Base-by-base conservation (phyloP, 2,888 invertebrate genomes). In the Diaphora mendica region DNA sequence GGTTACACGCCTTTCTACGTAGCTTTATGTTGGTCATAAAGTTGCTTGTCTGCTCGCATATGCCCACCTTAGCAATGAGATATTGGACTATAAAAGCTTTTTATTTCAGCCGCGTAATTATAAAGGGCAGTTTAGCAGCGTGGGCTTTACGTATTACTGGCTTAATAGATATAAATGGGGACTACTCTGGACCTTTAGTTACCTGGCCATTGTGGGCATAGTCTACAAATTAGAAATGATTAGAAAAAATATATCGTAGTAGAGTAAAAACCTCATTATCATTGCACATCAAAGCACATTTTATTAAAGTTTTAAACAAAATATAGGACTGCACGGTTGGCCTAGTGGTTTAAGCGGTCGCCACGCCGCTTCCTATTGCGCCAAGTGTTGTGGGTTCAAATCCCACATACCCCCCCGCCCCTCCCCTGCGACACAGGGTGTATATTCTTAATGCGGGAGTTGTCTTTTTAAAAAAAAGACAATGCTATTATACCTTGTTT, bases 21-120 rank as follows among this genome's bases (percentile, higher is more conserved):
- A 87, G 89, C 90, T 92, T 93, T 92, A 93, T 92, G 90, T 79
- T 77, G 77, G 86, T 89, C 91, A 87, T 93, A 93, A 93, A 93
- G 89, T 87, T 87, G 85, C 86, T 85, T 86, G 88, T 87, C 88
- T 87, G 84, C 81, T 84, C 85, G 83, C 84, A 82, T 87, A 87
- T 85, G 86, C 88, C 85, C 88, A 89, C 88, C 89, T 87, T 86
- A 80, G 83, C 88, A 86, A 88, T 88, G 88, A 88, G 88, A 88
- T 86, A 90, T 90, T 85, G 85, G 78, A 79, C 86, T 84, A 87
- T 89, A 89, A 89, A 89, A 80, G 76, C 80, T 85, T 87, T 87
- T 87, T 86, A 87, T 89, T 87, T 81, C 79, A 75, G 77, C 80
- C 79, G 76, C 82, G 82, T 82, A 83, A 84, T 84, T 83, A 80